Percentiles rank a stretch among this genome's conserved stretches.
These are phyloP conservation scores for Epiblema foenella DNA, from an alignment of 2,888 invertebrate genomes.

Conservation along the genomic window DNA sequence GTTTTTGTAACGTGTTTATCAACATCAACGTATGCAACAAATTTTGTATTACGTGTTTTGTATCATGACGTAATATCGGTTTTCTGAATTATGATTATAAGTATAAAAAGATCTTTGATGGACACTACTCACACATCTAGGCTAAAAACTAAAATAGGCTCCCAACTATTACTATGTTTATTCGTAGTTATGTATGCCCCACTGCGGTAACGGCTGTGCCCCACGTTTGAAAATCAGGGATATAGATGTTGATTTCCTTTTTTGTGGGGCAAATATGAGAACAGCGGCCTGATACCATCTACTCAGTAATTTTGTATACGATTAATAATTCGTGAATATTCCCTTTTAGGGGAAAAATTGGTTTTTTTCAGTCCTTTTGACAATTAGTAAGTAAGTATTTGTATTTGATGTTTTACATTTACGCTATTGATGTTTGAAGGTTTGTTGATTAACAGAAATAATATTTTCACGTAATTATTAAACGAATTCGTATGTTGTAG, in stretches of 20 bases:
- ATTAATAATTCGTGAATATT: not conserved
- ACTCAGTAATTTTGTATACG: not conserved
- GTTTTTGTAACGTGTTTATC: not conserved
- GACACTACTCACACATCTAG: not conserved
- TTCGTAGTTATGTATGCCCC: not conserved
- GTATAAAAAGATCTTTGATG: not conserved
- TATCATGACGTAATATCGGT: not conserved
- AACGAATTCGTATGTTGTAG: too few relatives aligned
- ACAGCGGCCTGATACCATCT: not conserved
- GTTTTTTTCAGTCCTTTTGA: slow-evolving; percentile 27
- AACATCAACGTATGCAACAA: not conserved
- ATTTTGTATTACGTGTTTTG: not conserved
- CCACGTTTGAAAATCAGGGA: not conserved
- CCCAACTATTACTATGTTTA: not conserved
- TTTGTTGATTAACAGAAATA: slow-evolving; percentile 5
- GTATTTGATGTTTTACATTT: slow-evolving; percentile 38
- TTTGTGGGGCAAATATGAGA: not conserved
- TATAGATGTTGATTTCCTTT: not conserved
- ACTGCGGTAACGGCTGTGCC: not conserved
- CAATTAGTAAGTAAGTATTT: slow-evolving; percentile 25
- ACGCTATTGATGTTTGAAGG: slow-evolving; percentile 36
- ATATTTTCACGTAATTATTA: not conserved
- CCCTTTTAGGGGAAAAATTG: not conserved
- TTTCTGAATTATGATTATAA: not conserved
- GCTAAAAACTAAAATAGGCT: not conserved